Evolutionary conservation across 2,113 vertebrate species (phyloP).

Genomic region (pig (Sus scrofa)): T2T-Sscrofa CM000830.6:134650501-134651000

Average conservation of each 20-base stretch:
- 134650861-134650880: not conserved
- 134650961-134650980: slow-evolving; percentile 41
- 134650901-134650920: not conserved
- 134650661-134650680: not conserved
- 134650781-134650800: slow-evolving; percentile 8
- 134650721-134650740: slow-evolving; percentile 1
- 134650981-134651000: not conserved
- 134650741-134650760: not conserved
- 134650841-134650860: not conserved
- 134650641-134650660: not conserved
- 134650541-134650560: not conserved
- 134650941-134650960: slow-evolving; percentile 14
- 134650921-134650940: not conserved
- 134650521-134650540: not conserved
- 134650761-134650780: not conserved
- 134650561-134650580: slow-evolving; percentile 35
- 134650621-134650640: slow-evolving; percentile 42
- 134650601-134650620: not conserved
- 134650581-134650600: not conserved
- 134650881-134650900: not conserved
- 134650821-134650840: not conserved
- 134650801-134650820: slow-evolving; percentile 8
- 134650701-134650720: not conserved
- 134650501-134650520: slow-evolving; percentile 5
- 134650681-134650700: not conserved